A percentile compares a stretch with the other conserved stretches of the same genome.
Evolutionary conservation across 2,888 invertebrate genomes (phyloP).

Genomic region (Trachelus iudaicus): DNA sequence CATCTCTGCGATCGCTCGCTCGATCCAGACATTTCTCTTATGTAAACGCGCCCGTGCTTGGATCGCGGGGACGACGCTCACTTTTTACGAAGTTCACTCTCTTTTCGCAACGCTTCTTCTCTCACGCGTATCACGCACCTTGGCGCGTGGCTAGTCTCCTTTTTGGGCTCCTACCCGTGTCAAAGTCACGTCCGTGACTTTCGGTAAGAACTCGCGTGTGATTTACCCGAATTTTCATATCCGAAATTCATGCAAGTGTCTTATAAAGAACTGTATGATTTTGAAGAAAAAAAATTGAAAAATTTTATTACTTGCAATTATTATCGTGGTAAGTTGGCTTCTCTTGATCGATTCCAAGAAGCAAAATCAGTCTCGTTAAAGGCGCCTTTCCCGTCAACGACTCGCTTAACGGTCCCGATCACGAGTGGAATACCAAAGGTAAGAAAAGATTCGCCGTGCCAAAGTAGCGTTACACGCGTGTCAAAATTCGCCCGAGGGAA

Average conservation of each 20-base stretch:
- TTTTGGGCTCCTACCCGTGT: not conserved
- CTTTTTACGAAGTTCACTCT: not conserved
- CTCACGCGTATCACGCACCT: constrained; percentile 2
- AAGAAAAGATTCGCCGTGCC: not conserved
- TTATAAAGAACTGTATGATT: not conserved
- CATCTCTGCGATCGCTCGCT: not conserved
- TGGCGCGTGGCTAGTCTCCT: constrained; percentile 1
- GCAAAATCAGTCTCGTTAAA: not conserved
- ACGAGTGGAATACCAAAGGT: not conserved
- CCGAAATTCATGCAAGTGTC: not conserved
- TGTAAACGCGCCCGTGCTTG: not conserved
- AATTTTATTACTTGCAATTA: not conserved
- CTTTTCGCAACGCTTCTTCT: constrained; percentile 7
- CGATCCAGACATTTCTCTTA: constrained; percentile 9
- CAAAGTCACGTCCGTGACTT: not conserved
- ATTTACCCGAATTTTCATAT: not conserved
- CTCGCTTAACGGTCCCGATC: not conserved
- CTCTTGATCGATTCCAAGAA: not conserved
- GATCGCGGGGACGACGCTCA: constrained; percentile 9
- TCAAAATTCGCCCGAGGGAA: constrained; percentile 32
- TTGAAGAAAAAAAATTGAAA: not conserved
- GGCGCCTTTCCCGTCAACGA: not conserved
- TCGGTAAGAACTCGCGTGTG: not conserved
- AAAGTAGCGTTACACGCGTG: constrained; percentile 11
- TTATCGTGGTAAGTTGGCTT: not conserved